Evolutionary conservation across 2,888 invertebrate genomes (phyloP), one percentile per base, ranked within the genome.

Genomic region (Aleiodes leptofemur): DNA sequence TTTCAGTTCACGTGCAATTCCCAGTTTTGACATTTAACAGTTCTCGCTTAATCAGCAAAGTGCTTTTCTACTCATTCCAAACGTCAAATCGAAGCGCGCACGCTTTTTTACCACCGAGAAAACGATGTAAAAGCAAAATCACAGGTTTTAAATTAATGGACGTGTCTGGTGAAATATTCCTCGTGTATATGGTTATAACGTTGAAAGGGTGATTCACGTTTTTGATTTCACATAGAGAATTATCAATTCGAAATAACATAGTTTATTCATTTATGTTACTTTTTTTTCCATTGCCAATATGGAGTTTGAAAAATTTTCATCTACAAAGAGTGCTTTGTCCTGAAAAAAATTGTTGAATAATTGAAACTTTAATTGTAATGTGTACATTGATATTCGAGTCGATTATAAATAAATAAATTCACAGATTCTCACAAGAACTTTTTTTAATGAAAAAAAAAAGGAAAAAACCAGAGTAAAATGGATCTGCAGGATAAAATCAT

Each of bases 31-130:
- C 76, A 34, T 76, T 75, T 71, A 75, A 75, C 75, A 75, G 77
- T 75, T 77, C 76, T 78, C 79, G 77, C 79, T 81, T 81, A 83
- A 84, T 84, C 85, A 83, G 82, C 79, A 81, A 80, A 83, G 85
- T 83, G 81, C 78, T 81, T 57, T 75, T 77, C 77, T 64, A 74
- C 53, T 72, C 74, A 75, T 76, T 78, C 76, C 74, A 76, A 80
- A 74, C 74, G 77, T 79, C 57, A 75, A 56, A 61, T 50, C 61
- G 66, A 57, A 13, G 48, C 34, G 66, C 8, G 51, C 29, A 68
- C 68, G 68, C 66, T 68, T 68, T 68, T 68, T 68, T 51, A 68
- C 50, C 68, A 55, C 59, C 68, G 70, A 69, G 75, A 69, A 70
- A 53, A 64, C 23, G 76, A 78, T 80, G 80, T 79, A 78, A 76